A percentile compares a stretch with the other conserved stretches of the same genome.
phyloP scores from a whole-genome alignment of 1,140 invertebrate species.

The Cotesia vestalis region DNA sequence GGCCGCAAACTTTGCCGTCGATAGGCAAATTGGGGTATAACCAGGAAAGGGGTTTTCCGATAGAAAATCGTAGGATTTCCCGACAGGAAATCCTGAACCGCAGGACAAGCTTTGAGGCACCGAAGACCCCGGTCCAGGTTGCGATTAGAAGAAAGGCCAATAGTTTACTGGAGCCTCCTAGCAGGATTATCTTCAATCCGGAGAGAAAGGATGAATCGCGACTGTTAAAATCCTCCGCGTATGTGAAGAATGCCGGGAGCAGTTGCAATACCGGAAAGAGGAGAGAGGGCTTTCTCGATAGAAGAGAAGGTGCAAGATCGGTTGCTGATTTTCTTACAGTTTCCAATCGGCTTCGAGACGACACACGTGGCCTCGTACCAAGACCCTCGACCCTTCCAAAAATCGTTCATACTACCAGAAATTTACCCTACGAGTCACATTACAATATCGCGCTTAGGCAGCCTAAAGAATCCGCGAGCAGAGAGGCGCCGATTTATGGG shows the following conservation, averaged over 20 bases:
- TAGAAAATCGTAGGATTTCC: conserved; percentile 46
- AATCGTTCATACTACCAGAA: conserved; percentile 43
- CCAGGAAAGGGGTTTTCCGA: conserved; percentile 8
- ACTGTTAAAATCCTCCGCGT: conserved; percentile 33
- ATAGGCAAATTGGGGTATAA: conserved; percentile 39
- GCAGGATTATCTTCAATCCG: conserved; percentile 17
- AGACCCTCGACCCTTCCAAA: conserved; percentile 60
- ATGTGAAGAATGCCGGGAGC: conserved; percentile 43
- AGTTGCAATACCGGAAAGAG: conserved; percentile 32
- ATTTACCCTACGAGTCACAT: conserved; percentile 1
- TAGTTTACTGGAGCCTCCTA: conserved; percentile 28
- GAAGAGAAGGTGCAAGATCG: conserved; percentile 46
- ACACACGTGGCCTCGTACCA: conserved; percentile 44
- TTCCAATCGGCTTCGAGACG: conserved; percentile 39
- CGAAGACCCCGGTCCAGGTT: conserved; percentile 20
- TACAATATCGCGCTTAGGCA: conserved; percentile 38
- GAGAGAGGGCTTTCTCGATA: conserved; percentile 36
- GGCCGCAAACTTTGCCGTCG: conserved; percentile 55
- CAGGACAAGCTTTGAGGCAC: conserved; percentile 47
- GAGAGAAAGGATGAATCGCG: conserved; percentile 33
- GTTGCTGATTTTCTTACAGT: conserved; percentile 50
- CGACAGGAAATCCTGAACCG: conserved; percentile 59
- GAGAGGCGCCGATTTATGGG: conserved; percentile 59
- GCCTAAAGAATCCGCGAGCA: conserved; percentile 43
- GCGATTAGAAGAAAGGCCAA: conserved; percentile 36